Conservation (phyloP, 2,888 invertebrate genomes). For the Sthenelais limicola region DNA sequence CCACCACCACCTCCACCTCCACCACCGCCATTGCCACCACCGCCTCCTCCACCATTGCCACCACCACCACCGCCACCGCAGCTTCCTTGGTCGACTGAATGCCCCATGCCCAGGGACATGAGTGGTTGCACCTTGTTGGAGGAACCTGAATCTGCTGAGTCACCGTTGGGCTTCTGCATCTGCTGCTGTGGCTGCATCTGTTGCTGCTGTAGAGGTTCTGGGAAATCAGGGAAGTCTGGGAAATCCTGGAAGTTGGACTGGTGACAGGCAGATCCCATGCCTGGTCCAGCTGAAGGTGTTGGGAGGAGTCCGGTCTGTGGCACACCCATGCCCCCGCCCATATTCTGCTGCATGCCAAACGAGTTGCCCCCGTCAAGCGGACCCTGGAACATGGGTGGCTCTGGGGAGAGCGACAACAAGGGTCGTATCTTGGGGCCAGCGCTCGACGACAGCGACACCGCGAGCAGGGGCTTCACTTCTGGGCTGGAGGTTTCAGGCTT, state of each 20-base stretch:
- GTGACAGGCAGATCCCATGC: too few species aligned
- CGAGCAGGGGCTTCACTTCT: conserved; percentile 17
- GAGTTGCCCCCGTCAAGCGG: not conserved
- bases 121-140: conserved; percentile 21
- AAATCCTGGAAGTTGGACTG: too few species aligned
- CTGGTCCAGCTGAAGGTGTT: not conserved
- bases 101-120: conserved; percentile 18
- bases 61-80: not conserved
- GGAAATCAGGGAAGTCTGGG: too few species aligned
- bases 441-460: not conserved
- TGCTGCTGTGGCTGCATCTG: too few species aligned
- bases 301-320: conserved; percentile 19
- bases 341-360: not conserved
- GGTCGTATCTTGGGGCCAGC: conserved; percentile 10
- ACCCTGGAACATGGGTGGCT: conserved; percentile 18
- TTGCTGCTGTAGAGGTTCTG: too few species aligned
- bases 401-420: conserved; percentile 15
- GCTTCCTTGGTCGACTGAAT: too few species aligned
- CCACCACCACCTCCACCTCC: not conserved
- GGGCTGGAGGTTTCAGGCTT: not conserved
- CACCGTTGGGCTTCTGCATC: too few species aligned
- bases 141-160: too few species aligned
- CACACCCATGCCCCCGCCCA: not conserved
- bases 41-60: not conserved
- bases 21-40: too few species aligned